These are phyloP conservation scores for Fringilla coelebs DNA, from an alignment of 2,797 vertebrate genomes.

Conservation along the genomic window DNA sequence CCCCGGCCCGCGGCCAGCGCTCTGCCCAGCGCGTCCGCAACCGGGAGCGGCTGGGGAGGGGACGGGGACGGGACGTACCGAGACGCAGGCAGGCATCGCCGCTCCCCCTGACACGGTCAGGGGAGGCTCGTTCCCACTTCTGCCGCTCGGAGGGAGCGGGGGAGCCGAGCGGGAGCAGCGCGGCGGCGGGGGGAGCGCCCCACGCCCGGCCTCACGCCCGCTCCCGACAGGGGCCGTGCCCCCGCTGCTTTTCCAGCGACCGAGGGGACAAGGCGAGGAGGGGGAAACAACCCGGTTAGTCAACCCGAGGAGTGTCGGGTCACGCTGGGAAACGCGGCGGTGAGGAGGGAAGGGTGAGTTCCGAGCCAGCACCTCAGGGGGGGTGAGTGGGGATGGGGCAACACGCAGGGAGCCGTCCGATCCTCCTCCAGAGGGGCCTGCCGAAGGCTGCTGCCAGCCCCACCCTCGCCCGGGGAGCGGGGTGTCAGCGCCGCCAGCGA, in stretches of 20 bases:
- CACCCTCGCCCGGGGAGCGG: not conserved
- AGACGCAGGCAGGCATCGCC: not conserved
- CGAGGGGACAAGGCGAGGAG: not conserved
- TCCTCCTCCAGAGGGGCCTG: not conserved
- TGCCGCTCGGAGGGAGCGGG: not conserved
- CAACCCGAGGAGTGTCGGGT: not conserved
- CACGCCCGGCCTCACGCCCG: not conserved
- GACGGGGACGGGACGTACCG: not conserved
- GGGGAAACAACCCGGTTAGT: not conserved
- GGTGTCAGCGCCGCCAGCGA: not conserved
- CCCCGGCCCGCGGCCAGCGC: not conserved
- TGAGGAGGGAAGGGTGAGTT: not conserved
- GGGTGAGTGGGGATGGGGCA: rapidly evolving
- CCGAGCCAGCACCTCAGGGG: rapidly evolving
- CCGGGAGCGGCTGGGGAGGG: not conserved
- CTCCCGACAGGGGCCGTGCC: not conserved
- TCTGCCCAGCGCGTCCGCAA: not conserved
- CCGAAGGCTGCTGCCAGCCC: not conserved
- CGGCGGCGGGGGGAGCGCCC: not conserved
- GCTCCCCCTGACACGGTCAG: not conserved
- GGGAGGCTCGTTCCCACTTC: not conserved
- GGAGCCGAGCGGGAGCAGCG: not conserved
- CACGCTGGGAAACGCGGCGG: not conserved
- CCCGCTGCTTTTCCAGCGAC: not conserved
- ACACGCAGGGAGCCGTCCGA: rapidly evolving